A percentile compares a stretch with the other conserved stretches of the same genome.
Evolutionary conservation across 2,113 vertebrate genomes (phyloP).

Genomic region (Oreotragus oreotragus): DNA sequence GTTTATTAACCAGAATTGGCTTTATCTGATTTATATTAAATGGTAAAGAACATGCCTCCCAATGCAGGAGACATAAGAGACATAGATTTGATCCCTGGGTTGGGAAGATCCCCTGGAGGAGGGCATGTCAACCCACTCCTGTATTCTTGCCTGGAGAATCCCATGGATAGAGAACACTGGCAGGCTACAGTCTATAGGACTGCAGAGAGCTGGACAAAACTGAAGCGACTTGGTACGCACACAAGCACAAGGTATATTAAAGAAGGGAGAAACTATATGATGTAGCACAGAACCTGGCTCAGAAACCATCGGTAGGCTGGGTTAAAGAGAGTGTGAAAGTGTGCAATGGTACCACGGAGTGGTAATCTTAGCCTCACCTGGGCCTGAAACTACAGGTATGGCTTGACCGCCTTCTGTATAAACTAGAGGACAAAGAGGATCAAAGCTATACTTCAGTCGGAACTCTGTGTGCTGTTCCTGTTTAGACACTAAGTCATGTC

Average conservation of each 20-base stretch:
- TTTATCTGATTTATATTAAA: not conserved
- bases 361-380: not conserved
- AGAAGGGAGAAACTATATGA: not conserved
- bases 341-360: accelerated
- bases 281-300: not conserved
- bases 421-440: not conserved
- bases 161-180: not conserved
- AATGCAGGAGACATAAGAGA: not conserved
- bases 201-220: not conserved
- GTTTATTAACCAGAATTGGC: not conserved
- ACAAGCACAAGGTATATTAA: not conserved
- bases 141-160: not conserved
- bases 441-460: not conserved
- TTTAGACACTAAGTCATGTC: not conserved
- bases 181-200: not conserved
- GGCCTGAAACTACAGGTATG: no score
- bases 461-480: not conserved
- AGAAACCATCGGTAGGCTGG: not conserved
- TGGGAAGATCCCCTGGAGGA: not conserved
- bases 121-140: not conserved
- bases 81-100: not conserved
- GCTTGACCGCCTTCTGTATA: not conserved
- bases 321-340: not conserved
- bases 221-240: not conserved
- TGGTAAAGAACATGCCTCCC: not conserved